These are phyloP conservation scores for Rhabditoides inermis DNA, from an alignment of 2,888 invertebrate species.

Conservation along the genomic window DNA sequence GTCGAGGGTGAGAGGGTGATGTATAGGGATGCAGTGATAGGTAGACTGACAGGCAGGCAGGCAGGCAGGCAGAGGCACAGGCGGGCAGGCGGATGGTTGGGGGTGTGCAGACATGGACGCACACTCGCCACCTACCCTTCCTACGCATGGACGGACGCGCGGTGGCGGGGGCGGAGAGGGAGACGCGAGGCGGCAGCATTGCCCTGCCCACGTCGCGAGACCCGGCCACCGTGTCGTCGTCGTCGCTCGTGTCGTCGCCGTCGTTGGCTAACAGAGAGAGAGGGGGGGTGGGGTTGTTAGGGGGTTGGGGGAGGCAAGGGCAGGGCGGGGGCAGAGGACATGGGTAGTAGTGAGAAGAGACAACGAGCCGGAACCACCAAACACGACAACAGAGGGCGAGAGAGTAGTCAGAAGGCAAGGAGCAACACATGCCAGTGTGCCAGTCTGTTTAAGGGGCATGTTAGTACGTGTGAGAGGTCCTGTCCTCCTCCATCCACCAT, in stretches of 20 bases:
- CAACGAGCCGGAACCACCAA: not conserved
- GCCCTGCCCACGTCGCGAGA: conserved; percentile 24
- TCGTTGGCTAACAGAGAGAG: too few species aligned
- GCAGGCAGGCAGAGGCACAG: too few species aligned
- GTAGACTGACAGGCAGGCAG: too few species aligned
- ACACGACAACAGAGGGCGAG: not conserved
- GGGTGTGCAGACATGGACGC: conserved; percentile 9
- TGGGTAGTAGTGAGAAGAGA: not conserved
- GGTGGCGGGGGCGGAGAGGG: conserved; percentile 6
- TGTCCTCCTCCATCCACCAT: too few species aligned
- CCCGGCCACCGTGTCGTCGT: conserved; percentile 32
- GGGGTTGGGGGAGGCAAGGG: too few species aligned
- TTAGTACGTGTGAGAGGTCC: too few species aligned
- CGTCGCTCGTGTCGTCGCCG: conserved; percentile 8
- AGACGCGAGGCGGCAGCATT: conserved; percentile 1
- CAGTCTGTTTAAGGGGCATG: too few species aligned
- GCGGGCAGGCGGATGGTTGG: not conserved
- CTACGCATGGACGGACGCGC: conserved; percentile 2
- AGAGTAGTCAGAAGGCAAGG: too few species aligned
- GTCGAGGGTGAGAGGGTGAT: not conserved
- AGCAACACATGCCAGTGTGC: too few species aligned
- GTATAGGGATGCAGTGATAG: conserved; percentile 1
- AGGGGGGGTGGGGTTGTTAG: too few species aligned
- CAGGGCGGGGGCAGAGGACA: too few species aligned
- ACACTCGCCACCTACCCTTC: not conserved